A percentile compares a stretch with the other conserved stretches of the same genome.
Conservation (phyloP, 2,797 vertebrate genomes). For the Ispidina picta region DNA sequence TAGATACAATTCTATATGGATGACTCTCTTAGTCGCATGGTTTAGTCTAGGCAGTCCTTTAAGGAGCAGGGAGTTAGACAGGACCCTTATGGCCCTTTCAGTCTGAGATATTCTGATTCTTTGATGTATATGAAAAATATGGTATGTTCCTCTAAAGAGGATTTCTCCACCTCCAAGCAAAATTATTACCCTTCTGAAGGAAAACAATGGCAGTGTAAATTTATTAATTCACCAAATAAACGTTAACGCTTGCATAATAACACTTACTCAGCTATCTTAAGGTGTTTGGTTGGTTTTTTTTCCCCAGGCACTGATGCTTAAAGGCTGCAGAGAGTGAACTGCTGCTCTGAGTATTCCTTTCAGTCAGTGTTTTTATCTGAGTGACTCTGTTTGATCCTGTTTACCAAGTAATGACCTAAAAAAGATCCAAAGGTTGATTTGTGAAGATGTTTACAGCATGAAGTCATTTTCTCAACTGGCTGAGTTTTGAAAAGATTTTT, state of each 20-base stretch:
- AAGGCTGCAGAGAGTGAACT: neutral
- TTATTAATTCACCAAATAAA: neutral
- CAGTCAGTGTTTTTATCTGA: slow-evolving; percentile 31
- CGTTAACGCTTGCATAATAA: neutral
- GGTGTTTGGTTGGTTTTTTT: neutral
- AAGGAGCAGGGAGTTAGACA: neutral
- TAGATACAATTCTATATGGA: neutral
- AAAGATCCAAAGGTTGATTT: slow-evolving; percentile 43
- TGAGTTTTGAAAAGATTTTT: neutral
- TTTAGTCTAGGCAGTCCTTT: neutral
- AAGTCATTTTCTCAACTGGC: slow-evolving; percentile 16
- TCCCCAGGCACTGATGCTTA: neutral
- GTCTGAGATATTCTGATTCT: neutral
- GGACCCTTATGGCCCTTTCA: neutral
- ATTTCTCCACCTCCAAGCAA: neutral
- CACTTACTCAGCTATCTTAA: neutral
- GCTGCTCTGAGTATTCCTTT: neutral
- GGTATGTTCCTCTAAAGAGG: neutral
- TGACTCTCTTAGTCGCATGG: fast-evolving
- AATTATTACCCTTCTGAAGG: neutral
- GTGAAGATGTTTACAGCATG: slow-evolving; percentile 54
- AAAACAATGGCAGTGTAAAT: neutral
- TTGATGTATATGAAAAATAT: neutral
- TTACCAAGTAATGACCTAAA: slow-evolving; percentile 61
- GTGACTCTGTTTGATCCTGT: slow-evolving; percentile 55